Percentiles rank a stretch among this genome's conserved stretches.
Evolutionary conservation across 2,113 vertebrate genomes (phyloP).

Genomic region (Tachysurus vachellii): DNA sequence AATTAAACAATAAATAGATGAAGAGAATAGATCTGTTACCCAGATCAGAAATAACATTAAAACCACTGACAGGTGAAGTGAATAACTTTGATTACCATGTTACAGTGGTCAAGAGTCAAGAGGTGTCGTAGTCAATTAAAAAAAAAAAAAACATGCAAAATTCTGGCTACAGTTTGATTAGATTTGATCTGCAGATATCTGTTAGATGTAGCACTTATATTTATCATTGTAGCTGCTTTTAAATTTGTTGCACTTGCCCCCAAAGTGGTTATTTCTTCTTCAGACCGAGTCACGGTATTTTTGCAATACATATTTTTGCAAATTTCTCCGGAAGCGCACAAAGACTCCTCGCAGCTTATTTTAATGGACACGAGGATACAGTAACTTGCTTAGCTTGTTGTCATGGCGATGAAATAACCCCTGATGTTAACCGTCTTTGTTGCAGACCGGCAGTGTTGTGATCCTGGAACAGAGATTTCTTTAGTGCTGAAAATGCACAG

Average conservation of each 20-base stretch:
- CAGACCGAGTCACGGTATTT: not conserved
- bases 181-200: not conserved
- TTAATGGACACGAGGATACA: not conserved
- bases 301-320: not conserved
- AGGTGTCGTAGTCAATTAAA: no score
- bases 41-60: no score
- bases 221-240: not conserved
- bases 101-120: no score
- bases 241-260: not conserved
- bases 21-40: no score
- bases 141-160: no score
- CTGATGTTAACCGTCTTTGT: not conserved
- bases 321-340: not conserved
- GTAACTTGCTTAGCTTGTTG: not conserved
- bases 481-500: constrained; percentile 12
- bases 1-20: no score
- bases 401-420: not conserved
- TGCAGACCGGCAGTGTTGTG: not conserved
- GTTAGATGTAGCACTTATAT: not conserved
- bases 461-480: not conserved
- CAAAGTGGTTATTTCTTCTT: not conserved
- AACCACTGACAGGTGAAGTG: no score
- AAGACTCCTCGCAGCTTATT: not conserved
- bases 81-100: no score
- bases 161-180: not conserved